Evolutionary conservation across 2,888 invertebrate genomes (phyloP), one percentile per base, ranked within the genome.

Genomic region (Petrolisthes cinctipes): DNA sequence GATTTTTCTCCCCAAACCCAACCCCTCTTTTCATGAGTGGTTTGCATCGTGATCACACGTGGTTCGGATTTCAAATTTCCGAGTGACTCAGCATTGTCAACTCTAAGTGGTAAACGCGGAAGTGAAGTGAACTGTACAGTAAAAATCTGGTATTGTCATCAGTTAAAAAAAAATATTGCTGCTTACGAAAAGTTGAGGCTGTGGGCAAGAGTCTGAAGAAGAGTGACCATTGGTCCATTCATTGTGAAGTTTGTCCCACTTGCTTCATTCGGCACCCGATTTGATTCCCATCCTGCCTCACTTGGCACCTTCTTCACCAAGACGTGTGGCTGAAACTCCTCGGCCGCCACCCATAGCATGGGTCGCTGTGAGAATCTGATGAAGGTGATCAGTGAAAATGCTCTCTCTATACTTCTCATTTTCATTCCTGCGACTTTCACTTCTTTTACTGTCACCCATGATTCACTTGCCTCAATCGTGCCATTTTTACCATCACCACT

Each of bases 251-350:
- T 9, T 61, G 66, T 9, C 71, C 71, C 71, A n/a, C 17, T 7
- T n/a, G 14, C 71, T 17, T 61, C 11, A 61, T 17, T 17, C 66
- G 9, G 66, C 9, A 61, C 66, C 66, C 17, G 66, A 14, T 17
- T 61, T 9, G 66, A 61, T 37, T 17, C 66, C 66, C 17, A 17
- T 7, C 71, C 71, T 14, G 71, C 20, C 6, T 4, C 71, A n/a
- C 20, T 20, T n/a, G 7, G 71, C 71, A 14, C 71, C 71, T 71
- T 6, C 71, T 20, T 71, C 71, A 71, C 71, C 71, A n/a, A n/a
- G n/a, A 71, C 71, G 71, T 71, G 71, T 6, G 71, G 71, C 71
- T 4, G 71, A n/a, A 71, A 71, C 71, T 71, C 71, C 71, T 71
- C 71, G n/a, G 71, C 71, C 20, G 71, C 71, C 71, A 71, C 71